Evolutionary conservation across 2,113 vertebrate species (phyloP).

Genomic region (Gymnocephalus cernua): DNA sequence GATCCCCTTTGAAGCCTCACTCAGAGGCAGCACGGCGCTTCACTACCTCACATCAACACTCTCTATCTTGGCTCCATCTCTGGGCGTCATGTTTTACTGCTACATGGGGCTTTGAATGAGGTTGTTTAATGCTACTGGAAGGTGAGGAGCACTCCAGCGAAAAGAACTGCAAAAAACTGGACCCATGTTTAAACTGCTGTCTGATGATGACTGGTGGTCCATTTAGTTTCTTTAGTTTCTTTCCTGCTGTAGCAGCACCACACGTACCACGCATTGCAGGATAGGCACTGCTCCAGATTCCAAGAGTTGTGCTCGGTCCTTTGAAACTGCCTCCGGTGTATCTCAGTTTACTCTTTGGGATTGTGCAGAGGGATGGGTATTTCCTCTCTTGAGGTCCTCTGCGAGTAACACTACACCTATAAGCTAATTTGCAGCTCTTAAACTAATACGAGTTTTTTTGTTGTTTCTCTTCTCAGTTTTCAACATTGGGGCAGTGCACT

Average conservation of each 20-base stretch:
- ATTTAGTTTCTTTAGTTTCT: neutral
- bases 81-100: slow-evolving; percentile 72
- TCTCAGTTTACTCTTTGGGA: slow-evolving; percentile 73
- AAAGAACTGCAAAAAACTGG: slow-evolving; percentile 31
- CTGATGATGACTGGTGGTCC: slow-evolving; percentile 43
- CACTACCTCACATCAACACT: slow-evolving; percentile 78
- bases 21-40: slow-evolving; percentile 59
- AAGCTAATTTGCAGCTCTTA: slow-evolving; percentile 74
- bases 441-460: slow-evolving; percentile 54
- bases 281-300: slow-evolving; percentile 59
- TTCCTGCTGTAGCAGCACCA: neutral
- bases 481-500: slow-evolving; percentile 16
- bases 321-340: slow-evolving; percentile 72
- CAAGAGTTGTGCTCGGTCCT: slow-evolving; percentile 53
- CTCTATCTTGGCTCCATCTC: slow-evolving; percentile 76
- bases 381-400: slow-evolving; percentile 62
- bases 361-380: slow-evolving; percentile 53
- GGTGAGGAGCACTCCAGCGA: slow-evolving; percentile 50
- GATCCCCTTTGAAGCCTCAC: slow-evolving; percentile 79
- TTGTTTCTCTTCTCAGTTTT: slow-evolving; percentile 58
- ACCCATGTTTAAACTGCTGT: slow-evolving; percentile 49
- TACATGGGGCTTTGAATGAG: slow-evolving; percentile 60
- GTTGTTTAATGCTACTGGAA: slow-evolving; percentile 63
- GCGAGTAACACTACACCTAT: slow-evolving; percentile 70
- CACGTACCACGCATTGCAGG: slow-evolving; percentile 52